These are phyloP conservation scores for Lepidonotus clava DNA, from an alignment of 2,888 invertebrate species.

Conservation along the genomic window DNA sequence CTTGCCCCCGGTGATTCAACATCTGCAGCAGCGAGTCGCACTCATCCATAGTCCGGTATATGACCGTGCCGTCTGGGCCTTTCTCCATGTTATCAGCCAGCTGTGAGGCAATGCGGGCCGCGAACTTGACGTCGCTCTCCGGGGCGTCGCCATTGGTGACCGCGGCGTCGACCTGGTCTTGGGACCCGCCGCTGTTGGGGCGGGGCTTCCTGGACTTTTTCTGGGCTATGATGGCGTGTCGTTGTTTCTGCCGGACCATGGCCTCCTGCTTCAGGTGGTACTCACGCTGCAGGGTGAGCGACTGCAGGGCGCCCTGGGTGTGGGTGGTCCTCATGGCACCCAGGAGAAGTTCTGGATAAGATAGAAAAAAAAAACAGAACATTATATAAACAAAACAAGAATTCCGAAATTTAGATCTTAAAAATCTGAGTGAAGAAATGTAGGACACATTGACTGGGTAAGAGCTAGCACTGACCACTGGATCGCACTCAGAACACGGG, in stretches of 20 bases:
- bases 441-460: neutral
- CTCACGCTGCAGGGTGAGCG: conserved; percentile 85
- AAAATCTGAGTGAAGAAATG: neutral
- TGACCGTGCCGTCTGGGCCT: conserved; percentile 10
- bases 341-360: conserved; percentile 44
- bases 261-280: conserved; percentile 85
- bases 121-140: neutral
- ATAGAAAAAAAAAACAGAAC: neutral
- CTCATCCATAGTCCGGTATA: conserved; percentile 69
- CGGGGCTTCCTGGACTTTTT: conserved; percentile 20
- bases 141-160: neutral
- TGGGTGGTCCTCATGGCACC: conserved; percentile 30
- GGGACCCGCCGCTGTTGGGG: neutral
- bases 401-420: neutral
- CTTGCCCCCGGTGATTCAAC: conserved; percentile 60
- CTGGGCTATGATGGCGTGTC: conserved; percentile 33
- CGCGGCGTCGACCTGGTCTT: neutral
- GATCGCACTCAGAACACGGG: too few relatives aligned
- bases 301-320: conserved; percentile 31
- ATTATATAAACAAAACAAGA: neutral
- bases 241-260: conserved; percentile 66
- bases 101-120: neutral
- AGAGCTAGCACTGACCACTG: too few relatives aligned
- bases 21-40: conserved; percentile 73
- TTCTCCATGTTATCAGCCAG: neutral